Evolutionary conservation across 2,888 invertebrate genomes (phyloP), one percentile per base, ranked within the genome.

Genomic region (Eulithis testata): DNA sequence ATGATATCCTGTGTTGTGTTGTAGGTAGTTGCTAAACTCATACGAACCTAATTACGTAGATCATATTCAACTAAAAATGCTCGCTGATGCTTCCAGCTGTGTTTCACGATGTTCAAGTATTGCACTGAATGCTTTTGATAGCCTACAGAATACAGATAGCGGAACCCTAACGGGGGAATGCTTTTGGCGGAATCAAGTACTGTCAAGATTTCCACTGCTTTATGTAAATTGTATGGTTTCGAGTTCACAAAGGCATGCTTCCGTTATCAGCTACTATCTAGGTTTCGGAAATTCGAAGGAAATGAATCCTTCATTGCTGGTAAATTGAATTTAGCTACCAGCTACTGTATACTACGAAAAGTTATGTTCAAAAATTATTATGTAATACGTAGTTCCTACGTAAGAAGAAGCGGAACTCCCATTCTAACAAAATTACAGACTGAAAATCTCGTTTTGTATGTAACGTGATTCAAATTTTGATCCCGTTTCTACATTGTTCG

Each of bases 221-320:
- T 57, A 57, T 57, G 58, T 58, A 58, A 58, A 58, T 58, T 58
- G 40, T 58, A 58, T 50, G 56, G 47, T 47, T 8, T 12, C 14
- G 50, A 53, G 14, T 21, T 50, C 12, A 49, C 12, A 37, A 37
- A 53, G 43, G 43, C 54, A 27, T 9, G 40, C 53, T 54, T 40
- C 40, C 37, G 27, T 2, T n/a, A 12, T 14, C 11, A 40, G 40
- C 6, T 40, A 8, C 40, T 40, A 8, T 40, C 40, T 40, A 40
- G 40, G 31, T 50, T 58, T 37, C 49, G 58, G 50, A 40, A 49
- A 40, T 36, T 21, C 21, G 11, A 49, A 37, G 49, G 37, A 47
- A 57, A 49, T 47, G 49, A 37, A 57, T 49, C 37, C 47, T 47
- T 37, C 43, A 21, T 54, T 40, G 11, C 21, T 27, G 58, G 31